Evolutionary conservation across 2,888 invertebrate species (phyloP), one percentile per base, ranked within the genome.

Genomic region (Tetheella fluctuosa): DNA sequence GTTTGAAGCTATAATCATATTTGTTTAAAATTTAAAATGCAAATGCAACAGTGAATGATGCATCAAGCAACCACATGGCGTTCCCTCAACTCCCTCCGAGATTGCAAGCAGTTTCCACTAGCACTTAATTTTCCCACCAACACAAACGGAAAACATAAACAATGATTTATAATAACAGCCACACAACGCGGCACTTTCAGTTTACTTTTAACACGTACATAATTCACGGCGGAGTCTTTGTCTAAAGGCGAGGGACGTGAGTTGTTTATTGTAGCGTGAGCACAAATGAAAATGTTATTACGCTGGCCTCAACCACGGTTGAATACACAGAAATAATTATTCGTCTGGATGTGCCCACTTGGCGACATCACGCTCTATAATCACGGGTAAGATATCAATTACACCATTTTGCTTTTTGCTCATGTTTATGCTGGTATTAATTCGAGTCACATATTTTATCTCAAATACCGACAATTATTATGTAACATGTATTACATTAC

Each of bases 141-240:
- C 86, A 83, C 89, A 91, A 93, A 91, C 93, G 93, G 93, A 93
- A 93, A 93, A 88, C 93, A 93, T 93, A 93, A 93, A 90, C 91
- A 92, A 93, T 93, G 93, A 93, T 93, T 93, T 93, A 93, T 93
- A 91, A 90, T 92, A 92, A 90, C 91, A 86, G 84, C 88, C 89
- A 89, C 87, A 91, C 86, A 91, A 88, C 89, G 90, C 86, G 89
- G 86, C 90, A 93, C 92, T 93, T 92, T 91, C 90, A 90, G 91
- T 92, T 92, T 92, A 93, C 91, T 92, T 93, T 93, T 92, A 93
- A 93, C 93, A 91, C 92, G 92, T 93, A 90, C 88, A 93, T 93
- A 91, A 93, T 90, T 93, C 92, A 93, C 89, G 86, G 84, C 74
- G 85, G 84, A 90, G 92, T 91, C 92, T 93, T 93, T 93, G 92